Evolutionary conservation across 2,888 invertebrate species (phyloP).

Genomic region (Smittia sp.): DNA sequence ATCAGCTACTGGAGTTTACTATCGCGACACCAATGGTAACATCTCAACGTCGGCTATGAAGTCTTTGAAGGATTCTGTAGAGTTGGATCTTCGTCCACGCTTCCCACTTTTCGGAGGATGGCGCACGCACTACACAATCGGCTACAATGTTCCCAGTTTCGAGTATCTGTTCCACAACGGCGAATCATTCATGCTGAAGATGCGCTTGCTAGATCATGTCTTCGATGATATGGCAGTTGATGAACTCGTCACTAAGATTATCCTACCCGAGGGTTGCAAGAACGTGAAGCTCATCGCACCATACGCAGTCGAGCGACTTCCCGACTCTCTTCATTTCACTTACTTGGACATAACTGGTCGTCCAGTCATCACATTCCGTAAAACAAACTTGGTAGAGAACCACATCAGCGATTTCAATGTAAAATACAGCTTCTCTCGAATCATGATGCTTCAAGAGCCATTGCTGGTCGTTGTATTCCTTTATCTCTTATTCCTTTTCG

Average conservation of each 20-base stretch:
- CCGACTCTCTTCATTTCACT: slow-evolving; percentile 80
- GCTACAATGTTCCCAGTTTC: slow-evolving; percentile 96
- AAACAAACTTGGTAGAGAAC: slow-evolving; percentile 87
- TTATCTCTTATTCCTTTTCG: slow-evolving; percentile 82
- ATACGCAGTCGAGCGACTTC: slow-evolving; percentile 70
- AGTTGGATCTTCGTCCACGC: slow-evolving; percentile 91
- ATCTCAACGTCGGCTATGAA: slow-evolving; percentile 96
- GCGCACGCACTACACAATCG: slow-evolving; percentile 95
- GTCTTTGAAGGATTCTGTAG: slow-evolving; percentile 85
- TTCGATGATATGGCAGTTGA: slow-evolving; percentile 96
- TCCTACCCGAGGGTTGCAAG: slow-evolving; percentile 90
- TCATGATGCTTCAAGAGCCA: slow-evolving; percentile 90
- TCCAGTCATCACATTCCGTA: slow-evolving; percentile 77
- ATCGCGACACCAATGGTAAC: slow-evolving; percentile 94
- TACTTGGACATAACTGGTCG: slow-evolving; percentile 94
- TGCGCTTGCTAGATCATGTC: slow-evolving; percentile 94
- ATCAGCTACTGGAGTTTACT: slow-evolving; percentile 93
- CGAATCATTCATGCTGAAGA: slow-evolving; percentile 78
- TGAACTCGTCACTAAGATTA: slow-evolving; percentile 80
- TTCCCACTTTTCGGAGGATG: slow-evolving; percentile 99
- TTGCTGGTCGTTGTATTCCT: slow-evolving; percentile 83
- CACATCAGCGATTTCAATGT: slow-evolving; percentile 95
- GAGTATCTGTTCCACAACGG: slow-evolving; percentile 86
- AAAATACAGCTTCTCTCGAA: slow-evolving; percentile 80
- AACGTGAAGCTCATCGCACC: slow-evolving; percentile 79